Conservation (phyloP, 2,797 vertebrate genomes). For the Centroberyx gerrardi region DNA sequence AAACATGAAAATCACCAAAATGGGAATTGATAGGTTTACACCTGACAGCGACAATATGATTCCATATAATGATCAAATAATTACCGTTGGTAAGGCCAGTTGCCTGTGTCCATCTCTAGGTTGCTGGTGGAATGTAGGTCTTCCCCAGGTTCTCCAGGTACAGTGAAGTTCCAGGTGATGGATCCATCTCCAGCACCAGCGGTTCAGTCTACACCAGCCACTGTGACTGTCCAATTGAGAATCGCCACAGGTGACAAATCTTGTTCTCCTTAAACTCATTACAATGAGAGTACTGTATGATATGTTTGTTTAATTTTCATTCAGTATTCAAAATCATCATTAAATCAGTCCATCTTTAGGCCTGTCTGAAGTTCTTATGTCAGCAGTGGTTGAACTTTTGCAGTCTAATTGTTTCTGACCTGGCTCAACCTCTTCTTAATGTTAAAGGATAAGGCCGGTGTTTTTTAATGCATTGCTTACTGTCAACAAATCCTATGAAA, state of each 20-base stretch:
- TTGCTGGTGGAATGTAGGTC: slow-evolving; percentile 59
- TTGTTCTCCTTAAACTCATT: not conserved
- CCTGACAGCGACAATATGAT: too few species aligned
- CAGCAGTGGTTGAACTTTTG: not conserved
- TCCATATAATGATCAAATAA: too few species aligned
- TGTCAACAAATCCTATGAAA: too few species aligned
- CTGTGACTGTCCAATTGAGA: slow-evolving; percentile 53
- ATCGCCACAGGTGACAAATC: slow-evolving; percentile 63
- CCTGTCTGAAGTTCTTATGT: not conserved
- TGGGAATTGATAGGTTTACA: too few species aligned
- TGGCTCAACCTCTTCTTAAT: too few species aligned
- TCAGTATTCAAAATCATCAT: too few species aligned
- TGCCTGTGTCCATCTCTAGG: slow-evolving; percentile 39
- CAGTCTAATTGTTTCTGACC: not conserved
- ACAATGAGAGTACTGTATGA: not conserved
- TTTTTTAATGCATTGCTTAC: too few species aligned
- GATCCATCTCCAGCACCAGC: slow-evolving; percentile 21
- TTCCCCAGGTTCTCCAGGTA: slow-evolving; percentile 31
- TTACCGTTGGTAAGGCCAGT: too few species aligned
- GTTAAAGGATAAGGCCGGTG: too few species aligned
- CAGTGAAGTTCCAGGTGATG: slow-evolving; percentile 47
- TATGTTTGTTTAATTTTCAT: not conserved
- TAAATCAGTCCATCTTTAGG: too few species aligned
- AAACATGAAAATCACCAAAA: too few species aligned
- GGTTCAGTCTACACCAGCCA: slow-evolving; percentile 1